These are phyloP conservation scores for Petrosia ficiformis DNA, from an alignment of 37 sponge, comb jelly and placozoan species.

Conservation along the genomic window DNA sequence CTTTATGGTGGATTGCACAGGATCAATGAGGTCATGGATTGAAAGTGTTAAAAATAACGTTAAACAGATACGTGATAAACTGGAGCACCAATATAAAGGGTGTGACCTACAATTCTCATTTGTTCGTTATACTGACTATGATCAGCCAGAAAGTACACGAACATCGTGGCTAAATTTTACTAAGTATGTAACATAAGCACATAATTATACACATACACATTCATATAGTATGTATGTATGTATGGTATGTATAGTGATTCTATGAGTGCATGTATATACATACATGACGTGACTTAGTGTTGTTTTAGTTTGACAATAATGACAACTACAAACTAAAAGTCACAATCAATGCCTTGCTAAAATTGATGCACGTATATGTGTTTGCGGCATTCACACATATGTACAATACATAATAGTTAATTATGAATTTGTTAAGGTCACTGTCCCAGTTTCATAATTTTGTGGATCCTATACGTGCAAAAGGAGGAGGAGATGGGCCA, in stretches of 20 bases:
- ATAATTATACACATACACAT: background rate
- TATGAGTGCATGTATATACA: too few species aligned
- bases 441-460: constrained; percentile 7
- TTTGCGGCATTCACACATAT: too few species aligned
- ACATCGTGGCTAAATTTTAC: constrained; percentile 63
- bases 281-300: too few species aligned
- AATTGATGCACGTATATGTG: too few species aligned
- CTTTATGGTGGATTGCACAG: constrained; percentile 76
- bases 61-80: constrained; percentile 34
- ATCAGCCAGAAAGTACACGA: constrained; percentile 35
- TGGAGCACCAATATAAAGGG: constrained; percentile 41
- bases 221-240: too few species aligned
- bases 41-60: constrained; percentile 70
- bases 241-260: too few species aligned
- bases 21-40: constrained; percentile 62
- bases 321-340: too few species aligned
- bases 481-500: constrained; percentile 15
- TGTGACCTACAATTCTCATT: constrained; percentile 75
- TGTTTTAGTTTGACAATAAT: too few species aligned
- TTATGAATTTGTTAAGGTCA: background rate
- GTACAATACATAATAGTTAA: background rate
- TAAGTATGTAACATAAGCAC: constrained; percentile 20
- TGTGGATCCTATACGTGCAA: constrained; percentile 15
- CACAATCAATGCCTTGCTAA: too few species aligned
- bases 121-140: constrained; percentile 84